Evolutionary conservation across 2,888 invertebrate species (phyloP), one percentile per base, ranked within the genome.

Genomic region (Neocrepidodera transversa): DNA sequence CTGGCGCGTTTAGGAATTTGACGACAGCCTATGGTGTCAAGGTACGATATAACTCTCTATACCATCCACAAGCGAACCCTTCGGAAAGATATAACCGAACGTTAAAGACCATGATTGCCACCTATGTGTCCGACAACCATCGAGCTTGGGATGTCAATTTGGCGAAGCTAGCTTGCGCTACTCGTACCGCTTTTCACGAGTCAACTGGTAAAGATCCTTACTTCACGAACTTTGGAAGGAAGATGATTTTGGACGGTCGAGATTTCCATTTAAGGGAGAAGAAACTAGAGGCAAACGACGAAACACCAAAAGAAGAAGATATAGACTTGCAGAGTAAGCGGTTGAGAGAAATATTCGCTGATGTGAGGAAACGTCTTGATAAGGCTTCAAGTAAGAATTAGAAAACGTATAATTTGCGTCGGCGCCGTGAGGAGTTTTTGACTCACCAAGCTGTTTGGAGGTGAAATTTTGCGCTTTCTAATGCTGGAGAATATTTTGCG

Each of bases 321-420:
- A 11, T 36, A 10, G 26, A 26, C 18, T 8, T 13, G 7, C n/a
- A 18, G 23, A 18, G 13, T 23, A 36, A 14, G 13, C 8, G 14
- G 16, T 36, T 54, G 28, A 45, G 18, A 8, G n/a, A 36, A 16
- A 35, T 56, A 14, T 56, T 36, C 16, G 16, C 14, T 3, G 49
- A 56, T 16, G 49, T 56, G 14, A 48, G 26, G 26, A 48, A 55
- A 36, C 59, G 45, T 13, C 47, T 63, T 16, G 14, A 35, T 13
- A 16, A 30, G 17, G 62, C 65, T 6, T 63, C 57, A 35, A 26
- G 42, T 28, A 43, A 40, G 26, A 58, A 48, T 52, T 43, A 53
- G n/a, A 30, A 55, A 7, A 35, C 23, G 3, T 63, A 63, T 17
- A 52, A 65, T 32, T 55, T 65, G n/a, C 35, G 62, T 10, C 52